Evolutionary conservation across 2,888 invertebrate genomes (phyloP).

Genomic region (Drosophila crucigera): DNA sequence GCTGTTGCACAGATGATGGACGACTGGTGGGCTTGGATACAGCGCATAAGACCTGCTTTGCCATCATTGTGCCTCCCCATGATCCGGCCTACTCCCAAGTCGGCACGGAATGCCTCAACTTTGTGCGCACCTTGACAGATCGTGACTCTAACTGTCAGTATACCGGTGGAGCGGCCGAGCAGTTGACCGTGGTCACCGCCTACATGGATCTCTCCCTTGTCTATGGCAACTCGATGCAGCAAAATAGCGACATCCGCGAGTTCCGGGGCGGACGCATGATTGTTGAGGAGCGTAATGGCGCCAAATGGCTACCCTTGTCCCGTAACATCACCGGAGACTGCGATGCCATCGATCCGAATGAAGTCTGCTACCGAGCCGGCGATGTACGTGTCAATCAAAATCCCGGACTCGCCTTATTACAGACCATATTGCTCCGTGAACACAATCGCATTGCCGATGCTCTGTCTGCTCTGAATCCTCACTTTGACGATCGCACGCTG

Average conservation of each 20-base stretch:
- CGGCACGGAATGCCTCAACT: constrained; percentile 88
- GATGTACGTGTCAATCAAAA: constrained; percentile 86
- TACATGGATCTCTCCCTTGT: constrained; percentile 91
- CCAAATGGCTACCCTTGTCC: constrained; percentile 90
- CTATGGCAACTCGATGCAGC: constrained; percentile 90
- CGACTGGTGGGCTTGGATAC: constrained; percentile 85
- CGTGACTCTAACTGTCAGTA: constrained; percentile 88
- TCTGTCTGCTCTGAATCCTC: constrained; percentile 86
- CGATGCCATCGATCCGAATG: constrained; percentile 87
- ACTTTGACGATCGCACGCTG: constrained; percentile 86
- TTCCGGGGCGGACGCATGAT: constrained; percentile 89
- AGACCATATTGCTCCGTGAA: constrained; percentile 86
- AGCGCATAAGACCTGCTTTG: constrained; percentile 85
- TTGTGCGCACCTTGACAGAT: constrained; percentile 89
- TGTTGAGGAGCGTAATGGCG: constrained; percentile 88
- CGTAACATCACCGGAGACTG: constrained; percentile 90
- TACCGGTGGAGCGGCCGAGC: constrained; percentile 87
- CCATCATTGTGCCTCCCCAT: constrained; percentile 87
- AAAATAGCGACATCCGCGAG: constrained; percentile 89
- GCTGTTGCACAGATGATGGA: constrained; percentile 88
- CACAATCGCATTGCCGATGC: constrained; percentile 86
- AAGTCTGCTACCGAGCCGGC: constrained; percentile 92
- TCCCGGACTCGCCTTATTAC: constrained; percentile 85
- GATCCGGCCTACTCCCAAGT: constrained; percentile 87
- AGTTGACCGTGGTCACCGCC: constrained; percentile 86